Conservation (phyloP, 1,140 invertebrate genomes). For the Archivesica marissinica region DNA sequence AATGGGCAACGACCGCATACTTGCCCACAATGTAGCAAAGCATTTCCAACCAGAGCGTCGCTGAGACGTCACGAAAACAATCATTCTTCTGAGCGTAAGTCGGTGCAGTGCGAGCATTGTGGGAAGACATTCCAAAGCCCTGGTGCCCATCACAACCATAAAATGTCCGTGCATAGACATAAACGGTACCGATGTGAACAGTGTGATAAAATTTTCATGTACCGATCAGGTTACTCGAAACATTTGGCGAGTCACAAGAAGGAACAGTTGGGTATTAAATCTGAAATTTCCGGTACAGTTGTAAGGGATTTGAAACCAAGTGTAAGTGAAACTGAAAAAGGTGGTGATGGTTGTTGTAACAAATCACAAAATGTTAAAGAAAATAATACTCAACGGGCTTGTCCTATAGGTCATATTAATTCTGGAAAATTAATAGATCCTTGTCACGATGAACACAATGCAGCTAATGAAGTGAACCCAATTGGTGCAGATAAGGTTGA, state of each 20-base stretch:
- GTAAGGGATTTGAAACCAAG: not conserved
- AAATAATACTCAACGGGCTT: not conserved
- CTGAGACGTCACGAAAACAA: not conserved
- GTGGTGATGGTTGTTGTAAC: too few species aligned
- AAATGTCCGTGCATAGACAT: constrained; percentile 2
- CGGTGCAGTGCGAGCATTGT: constrained; percentile 3
- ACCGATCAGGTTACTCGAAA: constrained; percentile 6
- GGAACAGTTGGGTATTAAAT: not conserved
- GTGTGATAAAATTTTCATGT: constrained; percentile 22
- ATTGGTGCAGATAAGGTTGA: not conserved
- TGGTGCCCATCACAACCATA: constrained; percentile 23
- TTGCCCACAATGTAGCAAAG: not conserved
- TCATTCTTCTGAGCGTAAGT: not conserved
- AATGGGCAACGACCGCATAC: not conserved
- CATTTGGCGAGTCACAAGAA: constrained; percentile 19
- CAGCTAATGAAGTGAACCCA: not conserved
- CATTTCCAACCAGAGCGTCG: not conserved
- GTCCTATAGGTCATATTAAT: not conserved
- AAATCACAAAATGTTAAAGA: not conserved
- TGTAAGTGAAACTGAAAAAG: not conserved
- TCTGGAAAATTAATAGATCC: not conserved
- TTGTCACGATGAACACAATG: not conserved
- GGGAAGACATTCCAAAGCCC: not conserved
- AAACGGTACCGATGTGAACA: constrained; percentile 18
- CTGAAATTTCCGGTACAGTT: not conserved